phyloP scores from a whole-genome alignment of 2,797 vertebrate genomes.

The Hemibagrus guttatus region DNA sequence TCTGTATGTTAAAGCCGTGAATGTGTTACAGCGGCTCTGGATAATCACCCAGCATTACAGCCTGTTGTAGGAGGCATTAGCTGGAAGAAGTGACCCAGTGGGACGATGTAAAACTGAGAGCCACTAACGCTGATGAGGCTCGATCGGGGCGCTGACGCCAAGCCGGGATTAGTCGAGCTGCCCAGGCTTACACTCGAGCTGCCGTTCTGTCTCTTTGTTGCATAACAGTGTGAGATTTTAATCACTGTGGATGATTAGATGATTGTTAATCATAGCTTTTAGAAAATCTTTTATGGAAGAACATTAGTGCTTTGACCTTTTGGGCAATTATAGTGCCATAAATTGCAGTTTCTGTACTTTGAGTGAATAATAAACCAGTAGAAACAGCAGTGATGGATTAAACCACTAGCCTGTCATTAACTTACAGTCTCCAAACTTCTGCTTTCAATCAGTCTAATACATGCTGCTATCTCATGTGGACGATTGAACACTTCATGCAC shows the following conservation, averaged over 20 bases:
- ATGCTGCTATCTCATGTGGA: neutral
- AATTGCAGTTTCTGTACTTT: neutral
- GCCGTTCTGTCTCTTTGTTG: neutral
- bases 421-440: neutral
- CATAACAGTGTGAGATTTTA: neutral
- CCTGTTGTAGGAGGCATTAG: constrained; percentile 83
- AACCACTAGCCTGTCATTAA: neutral
- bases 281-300: neutral
- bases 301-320: neutral
- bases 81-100: constrained; percentile 75
- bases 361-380: neutral
- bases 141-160: constrained; percentile 68
- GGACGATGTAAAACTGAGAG: constrained; percentile 76
- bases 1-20: constrained; percentile 73
- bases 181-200: neutral
- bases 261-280: neutral
- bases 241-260: neutral
- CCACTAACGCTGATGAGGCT: constrained; percentile 80
- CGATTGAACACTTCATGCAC: neutral
- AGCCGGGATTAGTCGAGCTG: constrained; percentile 27
- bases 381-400: neutral
- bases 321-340: neutral
- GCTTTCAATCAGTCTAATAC: neutral
- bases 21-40: constrained; percentile 82
- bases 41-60: constrained; percentile 81